Conservation (phyloP, 2,888 invertebrate species). For the Lobophora halterata region DNA sequence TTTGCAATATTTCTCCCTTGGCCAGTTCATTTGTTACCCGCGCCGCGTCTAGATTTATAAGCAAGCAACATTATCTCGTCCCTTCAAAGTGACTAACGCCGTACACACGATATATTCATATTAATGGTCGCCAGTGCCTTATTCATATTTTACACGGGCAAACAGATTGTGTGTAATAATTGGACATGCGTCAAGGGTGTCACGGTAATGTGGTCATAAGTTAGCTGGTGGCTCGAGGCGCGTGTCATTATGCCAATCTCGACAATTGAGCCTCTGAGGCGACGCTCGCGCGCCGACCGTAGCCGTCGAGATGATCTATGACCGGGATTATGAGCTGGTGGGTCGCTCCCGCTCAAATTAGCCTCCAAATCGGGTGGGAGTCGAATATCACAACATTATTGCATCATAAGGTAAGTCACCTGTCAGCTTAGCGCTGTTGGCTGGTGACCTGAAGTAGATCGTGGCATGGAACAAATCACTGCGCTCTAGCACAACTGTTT, state of each 20-base stretch:
- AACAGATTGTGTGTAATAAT: conserved; percentile 76
- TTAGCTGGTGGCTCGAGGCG: conserved; percentile 62
- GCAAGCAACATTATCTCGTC: conserved; percentile 71
- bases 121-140: conserved; percentile 59
- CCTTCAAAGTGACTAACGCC: conserved; percentile 65
- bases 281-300: conserved; percentile 30
- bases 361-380: conserved; percentile 31
- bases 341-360: conserved; percentile 56
- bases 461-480: no score
- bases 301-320: conserved; percentile 62
- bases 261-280: conserved; percentile 58
- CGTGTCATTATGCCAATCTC: conserved; percentile 74
- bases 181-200: conserved; percentile 76
- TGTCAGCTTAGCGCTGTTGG: no score
- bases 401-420: no score
- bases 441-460: no score
- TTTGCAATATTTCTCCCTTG: conserved; percentile 71
- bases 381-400: conserved; percentile 27
- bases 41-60: conserved; percentile 65
- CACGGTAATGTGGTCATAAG: conserved; percentile 73
- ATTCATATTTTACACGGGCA: conserved; percentile 73
- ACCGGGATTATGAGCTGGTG: conserved; percentile 59
- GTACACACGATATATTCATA: conserved; percentile 53
- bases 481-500: no score
- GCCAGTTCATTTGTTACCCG: conserved; percentile 66